Evolutionary conservation across 2,888 invertebrate genomes (phyloP), one percentile per base, ranked within the genome.

Genomic region (Drosophila meridiana): DNA sequence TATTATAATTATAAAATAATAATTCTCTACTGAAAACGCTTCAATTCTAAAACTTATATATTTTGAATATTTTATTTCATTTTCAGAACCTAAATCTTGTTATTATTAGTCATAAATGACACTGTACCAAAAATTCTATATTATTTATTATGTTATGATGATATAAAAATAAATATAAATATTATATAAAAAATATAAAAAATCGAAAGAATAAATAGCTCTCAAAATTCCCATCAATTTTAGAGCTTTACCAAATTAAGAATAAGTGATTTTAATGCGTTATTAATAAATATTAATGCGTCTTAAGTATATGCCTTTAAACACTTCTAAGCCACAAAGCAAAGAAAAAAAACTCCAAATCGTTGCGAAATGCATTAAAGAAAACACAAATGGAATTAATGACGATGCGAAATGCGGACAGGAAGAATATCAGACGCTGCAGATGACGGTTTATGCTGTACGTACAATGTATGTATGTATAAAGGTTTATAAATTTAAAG

Each of bases 281-380:
- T n/a, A 50, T n/a, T 34, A n/a, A 36, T n/a, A 20, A n/a, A 9
- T 52, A 34, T 52, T 5, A 32, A 32, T 9, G 4, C 9, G 0
- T 8, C 50, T 30, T n/a, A n/a, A 38, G 55, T 30, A 48, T 45
- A 14, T 40, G 42, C 38, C 6, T 13, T 40, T 34, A 40, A 48
- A 14, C 34, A 50, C 53, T 67, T 68, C 38, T 52, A 69, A 81
- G 63, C 61, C 63, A 60, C 58, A 65, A 50, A 76, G 50, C n/a
- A n/a, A n/a, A 45, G 58, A 58, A 59, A 57, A 70, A 62, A 62
- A 65, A 72, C 67, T 64, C 40, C 53, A 87, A 38, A 75, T 28
- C 69, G 52, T 87, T 82, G 83, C 88, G 73, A 89, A 87, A 73
- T 76, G 56, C 69, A 75, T 75, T 65, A 68, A 71, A 79, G 65